These are phyloP conservation scores for Serrognathus titanus DNA, from an alignment of 2,888 invertebrate species.

Conservation along the genomic window DNA sequence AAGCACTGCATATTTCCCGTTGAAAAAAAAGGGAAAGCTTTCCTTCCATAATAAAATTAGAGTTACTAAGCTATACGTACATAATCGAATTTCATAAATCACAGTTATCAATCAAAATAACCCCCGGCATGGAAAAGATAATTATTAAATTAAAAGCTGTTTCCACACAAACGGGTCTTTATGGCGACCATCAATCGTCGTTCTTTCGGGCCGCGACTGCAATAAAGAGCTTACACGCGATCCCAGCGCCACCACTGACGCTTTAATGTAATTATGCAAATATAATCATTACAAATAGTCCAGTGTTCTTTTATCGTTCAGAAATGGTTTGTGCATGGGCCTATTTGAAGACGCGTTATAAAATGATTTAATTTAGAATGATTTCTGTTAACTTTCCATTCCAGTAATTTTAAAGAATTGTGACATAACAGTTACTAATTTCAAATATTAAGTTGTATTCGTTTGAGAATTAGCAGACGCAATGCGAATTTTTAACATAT, in stretches of 20 bases:
- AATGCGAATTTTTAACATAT: too few species aligned
- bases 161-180: constrained; percentile 38
- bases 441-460: too few species aligned
- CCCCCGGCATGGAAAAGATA: constrained; percentile 20
- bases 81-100: constrained; percentile 27
- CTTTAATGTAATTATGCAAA: constrained; percentile 25
- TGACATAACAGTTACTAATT: too few species aligned
- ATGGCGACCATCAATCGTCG: constrained; percentile 37
- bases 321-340: constrained; percentile 21
- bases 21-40: too few species aligned
- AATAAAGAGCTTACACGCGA: constrained; percentile 11
- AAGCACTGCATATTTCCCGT: too few species aligned
- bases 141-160: constrained; percentile 42
- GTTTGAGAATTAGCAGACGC: too few species aligned
- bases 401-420: too few species aligned
- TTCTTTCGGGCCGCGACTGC: constrained; percentile 23
- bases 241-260: constrained; percentile 12
- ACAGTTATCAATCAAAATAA: constrained; percentile 26
- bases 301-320: constrained; percentile 26
- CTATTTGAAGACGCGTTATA: background rate
- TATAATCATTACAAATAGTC: constrained; percentile 36
- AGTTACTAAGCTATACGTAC: background rate
- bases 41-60: too few species aligned
- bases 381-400: too few species aligned
- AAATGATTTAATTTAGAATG: too few species aligned